phyloP scores from a whole-genome alignment of 2,113 vertebrate species.

The Hemiprocne comata region DNA sequence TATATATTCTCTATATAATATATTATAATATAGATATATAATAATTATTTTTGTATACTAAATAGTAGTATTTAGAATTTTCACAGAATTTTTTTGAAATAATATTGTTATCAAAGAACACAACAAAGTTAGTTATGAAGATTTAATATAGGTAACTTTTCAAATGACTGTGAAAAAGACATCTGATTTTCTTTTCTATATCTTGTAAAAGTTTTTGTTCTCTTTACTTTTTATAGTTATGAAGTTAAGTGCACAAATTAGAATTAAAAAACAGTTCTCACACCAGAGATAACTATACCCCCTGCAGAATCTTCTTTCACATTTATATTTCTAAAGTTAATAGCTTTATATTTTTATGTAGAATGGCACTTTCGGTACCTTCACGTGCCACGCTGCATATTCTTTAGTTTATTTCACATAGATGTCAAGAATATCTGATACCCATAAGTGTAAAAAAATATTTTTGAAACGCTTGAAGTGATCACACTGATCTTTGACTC shows the following conservation, averaged over 20 bases:
- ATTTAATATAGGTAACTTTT: neutral
- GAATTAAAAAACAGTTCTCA: neutral
- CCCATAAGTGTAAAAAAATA: neutral
- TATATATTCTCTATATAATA: no score
- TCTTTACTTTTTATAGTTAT: neutral
- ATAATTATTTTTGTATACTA: no score
- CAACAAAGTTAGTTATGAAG: neutral
- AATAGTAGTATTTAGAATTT: neutral
- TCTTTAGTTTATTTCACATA: neutral
- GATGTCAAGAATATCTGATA: neutral
- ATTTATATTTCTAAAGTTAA: neutral
- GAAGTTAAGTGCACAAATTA: neutral
- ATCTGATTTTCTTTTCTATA: neutral
- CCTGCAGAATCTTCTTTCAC: neutral
- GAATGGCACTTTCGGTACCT: neutral
- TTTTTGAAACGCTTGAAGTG: neutral
- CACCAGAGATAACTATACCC: neutral
- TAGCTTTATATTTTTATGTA: neutral
- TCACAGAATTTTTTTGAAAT: neutral
- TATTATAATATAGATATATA: no score
- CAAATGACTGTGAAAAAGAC: neutral
- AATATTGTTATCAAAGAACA: neutral
- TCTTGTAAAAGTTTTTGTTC: neutral
- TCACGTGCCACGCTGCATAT: neutral
- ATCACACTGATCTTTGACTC: neutral